phyloP scores from a whole-genome alignment of 2,797 vertebrate species.

The Ptychobarbus kaznakovi region DNA sequence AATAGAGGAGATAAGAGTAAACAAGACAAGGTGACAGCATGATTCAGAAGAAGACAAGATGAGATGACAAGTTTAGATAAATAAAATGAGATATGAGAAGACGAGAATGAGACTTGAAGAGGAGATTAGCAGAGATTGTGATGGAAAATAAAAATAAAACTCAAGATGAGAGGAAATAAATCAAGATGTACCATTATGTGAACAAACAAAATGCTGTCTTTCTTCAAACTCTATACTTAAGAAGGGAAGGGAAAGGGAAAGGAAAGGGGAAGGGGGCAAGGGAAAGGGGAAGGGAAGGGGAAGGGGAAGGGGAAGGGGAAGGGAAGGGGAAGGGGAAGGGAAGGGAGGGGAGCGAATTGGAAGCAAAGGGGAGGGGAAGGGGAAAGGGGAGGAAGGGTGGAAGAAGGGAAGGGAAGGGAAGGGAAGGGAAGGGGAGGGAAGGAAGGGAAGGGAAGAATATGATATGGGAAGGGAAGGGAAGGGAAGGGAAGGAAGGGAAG shows the following conservation, averaged over 20 bases:
- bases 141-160: fast-evolving
- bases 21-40: neutral
- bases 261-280: too few relatives aligned
- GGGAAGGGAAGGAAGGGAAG: neutral
- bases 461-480: neutral
- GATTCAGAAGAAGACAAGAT: neutral
- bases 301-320: too few relatives aligned
- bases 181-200: neutral
- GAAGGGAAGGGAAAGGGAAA: too few relatives aligned
- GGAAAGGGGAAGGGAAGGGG: too few relatives aligned
- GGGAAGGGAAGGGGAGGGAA: neutral
- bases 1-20: neutral
- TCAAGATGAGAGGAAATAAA: neutral
- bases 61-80: neutral
- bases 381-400: too few relatives aligned
- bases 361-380: too few relatives aligned
- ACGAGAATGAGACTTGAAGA: neutral
- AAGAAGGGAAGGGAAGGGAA: too few relatives aligned
- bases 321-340: too few relatives aligned
- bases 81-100: neutral
- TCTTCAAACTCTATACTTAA: too few relatives aligned
- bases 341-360: too few relatives aligned
- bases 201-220: too few relatives aligned
- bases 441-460: neutral
- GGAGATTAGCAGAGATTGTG: neutral